These are phyloP conservation scores for Zoanthus sansibaricus DNA, from an alignment of 92 coral and sea anemone genomes.

Conservation along the genomic window DNA sequence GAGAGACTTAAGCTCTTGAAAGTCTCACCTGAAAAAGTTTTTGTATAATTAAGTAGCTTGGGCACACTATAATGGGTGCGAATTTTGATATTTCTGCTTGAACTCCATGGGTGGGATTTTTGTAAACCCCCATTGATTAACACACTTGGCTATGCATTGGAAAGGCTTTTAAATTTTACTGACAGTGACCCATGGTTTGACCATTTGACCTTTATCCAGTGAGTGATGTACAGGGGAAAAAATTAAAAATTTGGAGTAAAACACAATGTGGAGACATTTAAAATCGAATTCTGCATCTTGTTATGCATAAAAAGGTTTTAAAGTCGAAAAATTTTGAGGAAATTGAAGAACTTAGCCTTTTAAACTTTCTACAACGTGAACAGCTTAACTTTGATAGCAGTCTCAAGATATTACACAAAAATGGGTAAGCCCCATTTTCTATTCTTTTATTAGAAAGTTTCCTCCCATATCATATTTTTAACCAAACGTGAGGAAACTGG, in stretches of 20 bases:
- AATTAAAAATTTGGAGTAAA: not conserved
- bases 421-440: conserved; percentile 1
- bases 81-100: conserved; percentile 4
- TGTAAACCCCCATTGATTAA: conserved; percentile 18
- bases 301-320: conserved; percentile 2
- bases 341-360: not conserved
- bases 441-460: conserved; percentile 5
- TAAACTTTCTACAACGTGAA: conserved; percentile 7
- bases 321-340: not conserved
- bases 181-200: conserved; percentile 3
- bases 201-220: conserved; percentile 1
- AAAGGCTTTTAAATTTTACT: not conserved
- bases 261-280: not conserved
- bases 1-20: conserved; percentile 8
- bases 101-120: conserved; percentile 5
- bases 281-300: not conserved
- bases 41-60: not conserved
- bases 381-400: conserved; percentile 4
- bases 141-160: not conserved
- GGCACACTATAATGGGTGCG: not conserved
- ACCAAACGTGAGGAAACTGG: conserved; percentile 19
- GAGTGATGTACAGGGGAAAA: conserved; percentile 10
- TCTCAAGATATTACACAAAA: conserved; percentile 3
- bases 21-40: conserved; percentile 9
- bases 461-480: conserved; percentile 8